Evolutionary conservation across 2,113 vertebrate species (phyloP), one percentile per base, ranked within the genome.

Genomic region (Mesocricetus auratus): DNA sequence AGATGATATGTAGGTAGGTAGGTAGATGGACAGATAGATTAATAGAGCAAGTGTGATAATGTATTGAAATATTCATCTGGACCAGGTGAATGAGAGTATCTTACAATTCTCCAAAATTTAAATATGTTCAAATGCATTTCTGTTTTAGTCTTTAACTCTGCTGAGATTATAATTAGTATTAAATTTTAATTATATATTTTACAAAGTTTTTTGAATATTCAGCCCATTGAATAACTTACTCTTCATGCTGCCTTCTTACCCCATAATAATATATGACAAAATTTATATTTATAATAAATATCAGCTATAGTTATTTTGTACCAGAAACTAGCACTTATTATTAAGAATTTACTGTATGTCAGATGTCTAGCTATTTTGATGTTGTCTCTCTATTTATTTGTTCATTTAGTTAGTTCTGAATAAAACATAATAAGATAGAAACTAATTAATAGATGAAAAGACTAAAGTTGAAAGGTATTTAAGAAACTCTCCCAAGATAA

Each of bases 231-330:
- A 66, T 62, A 86, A 86, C 83, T 86, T 86, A 16, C 58, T 74
- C 75, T 39, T 94, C 16, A 33, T 4, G 6, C 5, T 53, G 7
- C 74, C 24, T 42, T n/a, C 24, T 93, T 94, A 45, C 39, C 60
- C 9, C 36, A 42, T 22, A 91, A 50, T 47, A 33, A 86, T 12
- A 86, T 19, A 26, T 62, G 45, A 69, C n/a, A 79, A 12, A 81
- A 88, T 91, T 82, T 60, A n/a, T 82, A n/a, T 86, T 75, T 79
- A 75, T 62, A 91, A 89, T 93, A 69, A 86, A 33, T 75, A 11
- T 53, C 68, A 86, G 15, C 62, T 83, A 19, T 75, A 47, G 36
- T 42, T 26, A 82, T 2, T n/a, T 33, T 89, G 33, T 39, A 15
- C 26, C 33, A 66, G 60, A 66, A 64, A 24, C 26, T 62, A 62